A percentile compares a stretch with the other conserved stretches of the same genome.
Conservation (phyloP, 2,113 vertebrate species). For the Notothenia rossii region DNA sequence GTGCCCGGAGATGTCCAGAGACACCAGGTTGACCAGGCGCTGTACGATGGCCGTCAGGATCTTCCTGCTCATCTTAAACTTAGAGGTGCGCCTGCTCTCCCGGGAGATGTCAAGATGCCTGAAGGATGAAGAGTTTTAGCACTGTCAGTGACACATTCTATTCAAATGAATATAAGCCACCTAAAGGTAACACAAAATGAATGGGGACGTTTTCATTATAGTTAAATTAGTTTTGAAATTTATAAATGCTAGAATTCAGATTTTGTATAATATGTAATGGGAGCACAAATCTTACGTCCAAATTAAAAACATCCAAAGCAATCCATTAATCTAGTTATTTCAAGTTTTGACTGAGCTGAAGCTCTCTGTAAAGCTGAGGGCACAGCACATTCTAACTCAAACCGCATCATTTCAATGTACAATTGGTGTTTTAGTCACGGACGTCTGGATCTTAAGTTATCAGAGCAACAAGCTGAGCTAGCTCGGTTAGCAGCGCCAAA, state of each 20-base stretch:
- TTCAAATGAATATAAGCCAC: not conserved
- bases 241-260: not conserved
- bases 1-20: slow-evolving; percentile 96
- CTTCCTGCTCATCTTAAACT: slow-evolving; percentile 94
- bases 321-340: not conserved
- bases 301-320: not conserved
- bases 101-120: slow-evolving; percentile 96
- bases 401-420: not conserved
- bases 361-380: not conserved
- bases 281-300: not conserved
- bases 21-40: slow-evolving; percentile 90
- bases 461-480: no score
- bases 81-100: slow-evolving; percentile 91
- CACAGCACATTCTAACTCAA: not conserved
- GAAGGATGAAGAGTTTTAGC: slow-evolving; percentile 21
- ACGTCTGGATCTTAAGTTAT: no score
- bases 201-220: no score
- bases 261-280: not conserved
- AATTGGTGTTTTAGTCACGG: no score
- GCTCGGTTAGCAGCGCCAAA: no score
- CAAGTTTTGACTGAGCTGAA: not conserved
- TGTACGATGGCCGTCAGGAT: slow-evolving; percentile 92
- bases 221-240: not conserved
- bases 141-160: not conserved
- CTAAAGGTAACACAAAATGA: not conserved